Evolutionary conservation across 1,140 invertebrate genomes (phyloP), one percentile per base, ranked within the genome.

Genomic region (Pseudachorutes palmiensis): DNA sequence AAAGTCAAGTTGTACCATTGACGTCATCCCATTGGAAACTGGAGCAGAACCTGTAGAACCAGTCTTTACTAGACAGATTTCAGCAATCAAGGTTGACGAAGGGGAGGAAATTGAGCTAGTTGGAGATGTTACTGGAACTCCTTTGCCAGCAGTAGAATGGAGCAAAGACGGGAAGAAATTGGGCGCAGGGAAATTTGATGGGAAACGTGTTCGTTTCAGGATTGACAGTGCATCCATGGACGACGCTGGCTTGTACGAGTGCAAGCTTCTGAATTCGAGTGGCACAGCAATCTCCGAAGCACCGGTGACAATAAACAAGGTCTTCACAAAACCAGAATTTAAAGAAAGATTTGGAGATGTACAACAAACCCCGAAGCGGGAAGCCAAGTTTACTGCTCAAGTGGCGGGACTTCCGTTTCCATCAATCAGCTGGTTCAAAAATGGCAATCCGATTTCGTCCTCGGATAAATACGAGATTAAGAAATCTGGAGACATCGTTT

Each of bases 291-390:
- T 30, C 5, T 28, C 29, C 2, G 49, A 49, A 30, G 45, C n/a
- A 28, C 86, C 86, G 66, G 86, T 86, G 0, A 85, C 82, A 64
- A 86, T 94, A 0, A 81, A 88, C 61, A 93, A 92, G 77, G 82
- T 91, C 14, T 91, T 85, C 78, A 84, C 90, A 76, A 80, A 87
- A 30, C 92, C 92, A 0, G 81, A 79, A 9, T 96, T 97, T 78
- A 84, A 86, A 0, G 90, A 93, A 75, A 87, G 82, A 67, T 90
- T 96, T 74, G 85, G 83, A 0, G 90, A 96, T 77, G 78, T 90
- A 26, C 89, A 95, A 75, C 90, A 95, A 80, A 86, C 88, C 19
- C 86, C 88, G 16, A 82, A 81, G 19, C 83, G 83, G 72, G 88
- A 92, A 76, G 89, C 87, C 28, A 91, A 92, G 75, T 89, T 93